These are phyloP conservation scores for Tachina fera DNA, from an alignment of 2,888 invertebrate genomes.

Conservation along the genomic window DNA sequence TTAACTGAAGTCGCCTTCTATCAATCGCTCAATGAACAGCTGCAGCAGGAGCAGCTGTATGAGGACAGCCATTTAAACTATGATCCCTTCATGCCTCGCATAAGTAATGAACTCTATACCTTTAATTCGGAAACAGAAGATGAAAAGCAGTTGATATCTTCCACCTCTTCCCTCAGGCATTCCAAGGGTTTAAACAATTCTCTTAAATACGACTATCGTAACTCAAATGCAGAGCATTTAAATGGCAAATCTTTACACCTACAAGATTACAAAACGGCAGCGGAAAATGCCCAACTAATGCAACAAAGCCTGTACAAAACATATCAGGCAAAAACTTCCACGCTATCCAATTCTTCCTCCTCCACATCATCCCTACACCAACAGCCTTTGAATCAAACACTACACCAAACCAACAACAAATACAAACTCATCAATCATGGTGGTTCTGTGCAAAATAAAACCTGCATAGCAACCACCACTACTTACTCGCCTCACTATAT, in stretches of 20 bases:
- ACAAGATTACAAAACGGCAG: slow-evolving; percentile 60
- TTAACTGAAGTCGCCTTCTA: slow-evolving; percentile 80
- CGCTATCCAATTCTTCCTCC: slow-evolving; percentile 80
- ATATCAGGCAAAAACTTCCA: slow-evolving; percentile 79
- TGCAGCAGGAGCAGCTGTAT: slow-evolving; percentile 72
- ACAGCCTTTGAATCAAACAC: slow-evolving; percentile 44
- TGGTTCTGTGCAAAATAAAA: background rate
- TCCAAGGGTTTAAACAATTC: background rate
- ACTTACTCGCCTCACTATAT: slow-evolving; percentile 63
- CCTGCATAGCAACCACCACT: background rate
- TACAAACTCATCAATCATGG: slow-evolving; percentile 25
- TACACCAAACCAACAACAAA: slow-evolving; percentile 30
- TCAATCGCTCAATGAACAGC: slow-evolving; percentile 79
- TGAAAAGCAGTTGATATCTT: slow-evolving; percentile 43
- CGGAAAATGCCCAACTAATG: slow-evolving; percentile 75
- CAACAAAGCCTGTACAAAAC: slow-evolving; percentile 82
- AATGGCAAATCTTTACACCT: slow-evolving; percentile 55
- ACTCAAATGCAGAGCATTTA: slow-evolving; percentile 12
- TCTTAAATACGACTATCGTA: slow-evolving; percentile 22
- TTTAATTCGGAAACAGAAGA: slow-evolving; percentile 59
- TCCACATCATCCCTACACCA: slow-evolving; percentile 78
- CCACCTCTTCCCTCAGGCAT: slow-evolving; percentile 11
- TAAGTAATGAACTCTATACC: slow-evolving; percentile 53
- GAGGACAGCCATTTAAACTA: slow-evolving; percentile 51
- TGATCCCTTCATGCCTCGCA: slow-evolving; percentile 63